phyloP scores from a whole-genome alignment of 1,140 invertebrate genomes.

The Drosophila equinoxialis region DNA sequence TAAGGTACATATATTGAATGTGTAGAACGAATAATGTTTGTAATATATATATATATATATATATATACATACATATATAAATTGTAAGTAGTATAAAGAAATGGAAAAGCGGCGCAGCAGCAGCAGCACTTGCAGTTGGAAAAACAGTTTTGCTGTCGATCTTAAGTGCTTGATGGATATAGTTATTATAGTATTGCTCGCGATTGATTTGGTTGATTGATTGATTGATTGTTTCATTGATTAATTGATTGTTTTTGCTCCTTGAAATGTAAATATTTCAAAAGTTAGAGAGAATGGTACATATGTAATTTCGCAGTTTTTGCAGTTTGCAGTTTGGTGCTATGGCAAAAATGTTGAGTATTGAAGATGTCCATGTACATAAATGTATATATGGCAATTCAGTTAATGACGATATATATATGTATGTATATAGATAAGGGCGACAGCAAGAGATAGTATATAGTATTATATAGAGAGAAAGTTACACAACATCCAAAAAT shows the following conservation, averaged over 20 bases:
- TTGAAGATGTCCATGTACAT: slow-evolving; percentile 55
- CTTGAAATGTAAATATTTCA: slow-evolving; percentile 30
- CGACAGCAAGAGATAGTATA: neutral
- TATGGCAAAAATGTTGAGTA: slow-evolving; percentile 35
- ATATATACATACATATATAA: slow-evolving; percentile 6
- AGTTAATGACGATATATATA: slow-evolving; percentile 56
- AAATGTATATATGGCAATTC: slow-evolving; percentile 28
- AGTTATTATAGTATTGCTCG: slow-evolving; percentile 12
- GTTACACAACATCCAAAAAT: slow-evolving; percentile 75
- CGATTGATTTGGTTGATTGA: slow-evolving; percentile 13
- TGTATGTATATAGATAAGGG: neutral
- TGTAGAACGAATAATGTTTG: slow-evolving; percentile 5
- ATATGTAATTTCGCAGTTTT: slow-evolving; percentile 33
- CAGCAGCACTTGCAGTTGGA: slow-evolving; percentile 58
- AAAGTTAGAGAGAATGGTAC: neutral
- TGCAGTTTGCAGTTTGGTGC: slow-evolving; percentile 36
- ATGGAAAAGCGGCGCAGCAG: slow-evolving; percentile 43
- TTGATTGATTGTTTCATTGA: slow-evolving; percentile 36
- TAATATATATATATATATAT: slow-evolving; percentile 21
- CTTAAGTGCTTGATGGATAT: slow-evolving; percentile 29
- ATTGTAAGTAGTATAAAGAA: slow-evolving; percentile 33
- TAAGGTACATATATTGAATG: neutral
- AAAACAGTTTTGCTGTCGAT: slow-evolving; percentile 37
- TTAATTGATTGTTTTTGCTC: slow-evolving; percentile 28
- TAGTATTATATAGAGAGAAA: slow-evolving; percentile 15